Base-by-base conservation (phyloP, 2,888 invertebrate species). In the Leuctra nigra region DNA sequence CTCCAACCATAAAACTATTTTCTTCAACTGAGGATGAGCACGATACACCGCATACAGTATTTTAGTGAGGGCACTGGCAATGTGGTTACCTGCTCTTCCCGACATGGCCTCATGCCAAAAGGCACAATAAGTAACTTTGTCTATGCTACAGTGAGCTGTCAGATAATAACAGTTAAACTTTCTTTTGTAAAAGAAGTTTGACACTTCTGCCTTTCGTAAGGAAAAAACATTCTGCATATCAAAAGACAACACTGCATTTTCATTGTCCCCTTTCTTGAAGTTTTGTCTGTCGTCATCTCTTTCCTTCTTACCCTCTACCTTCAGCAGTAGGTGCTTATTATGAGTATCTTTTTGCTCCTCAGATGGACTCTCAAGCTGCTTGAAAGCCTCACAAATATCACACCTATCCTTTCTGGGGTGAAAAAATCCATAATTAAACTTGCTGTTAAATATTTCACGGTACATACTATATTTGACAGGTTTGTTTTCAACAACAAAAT, bases 341-440 rank as follows among this genome's bases (percentile, higher is more conserved):
- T 6, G 13, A 9, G 16, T 13, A 14, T 36, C 36, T 2, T 16
- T 13, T 9, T 36, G n/a, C 16, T 2, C 20, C 3, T 4, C 16
- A 11, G 22, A 23, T 9, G 46, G 23, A 3, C 14, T 22, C 29
- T 4, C 14, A 16, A 41, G 7, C 24, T 13, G 20, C 22, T 59
- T 47, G 57, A 59, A 62, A 38, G 53, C 33, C 48, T 23, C 33
- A 54, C 63, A 64, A 16, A 61, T 54, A 13, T 59, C 58, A 58
- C 63, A 65, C 54, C 61, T 61, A 38, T 64, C 64, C 36, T 64
- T 64, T 50, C 64, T 65, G 11, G 63, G 61, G 6, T 56, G 41
- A 56, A 55, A 57, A 53, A 63, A 64, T 11, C 59, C 61, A 23
- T 61, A 53, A 56, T 62, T 63, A 46, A 59, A 63, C 44, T 62